Conservation (phyloP, 2,113 vertebrate genomes). For the Callaeas wilsoni region DNA sequence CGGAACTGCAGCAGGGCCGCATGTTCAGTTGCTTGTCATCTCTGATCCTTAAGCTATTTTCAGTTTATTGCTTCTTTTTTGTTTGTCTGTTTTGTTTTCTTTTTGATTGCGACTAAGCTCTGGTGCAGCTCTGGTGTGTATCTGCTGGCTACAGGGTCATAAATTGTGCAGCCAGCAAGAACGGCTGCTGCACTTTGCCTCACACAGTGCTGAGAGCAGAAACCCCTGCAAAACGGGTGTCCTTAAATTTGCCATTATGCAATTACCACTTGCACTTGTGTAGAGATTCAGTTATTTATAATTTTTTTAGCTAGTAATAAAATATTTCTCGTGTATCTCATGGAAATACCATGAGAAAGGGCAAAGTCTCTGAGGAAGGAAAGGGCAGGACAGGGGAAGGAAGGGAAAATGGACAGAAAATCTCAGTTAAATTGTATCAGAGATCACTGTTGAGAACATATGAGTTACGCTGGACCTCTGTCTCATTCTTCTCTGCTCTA, state of each 20-base stretch:
- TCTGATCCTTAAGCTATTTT: not conserved
- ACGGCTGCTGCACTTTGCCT: not conserved
- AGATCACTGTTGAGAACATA: not conserved
- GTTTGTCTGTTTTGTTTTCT: not conserved
- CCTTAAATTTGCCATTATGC: not conserved
- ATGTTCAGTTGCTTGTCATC: not conserved
- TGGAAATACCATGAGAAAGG: not conserved
- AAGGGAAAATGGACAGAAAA: not conserved
- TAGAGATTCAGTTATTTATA: not conserved
- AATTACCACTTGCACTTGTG: not conserved
- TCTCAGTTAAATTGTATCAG: not conserved
- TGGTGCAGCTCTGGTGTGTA: not conserved
- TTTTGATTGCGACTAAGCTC: not conserved
- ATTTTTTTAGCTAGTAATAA: not conserved
- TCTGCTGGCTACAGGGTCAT: not conserved
- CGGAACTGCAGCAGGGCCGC: not conserved
- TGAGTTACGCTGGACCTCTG: not conserved
- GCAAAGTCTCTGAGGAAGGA: conserved; percentile 3
- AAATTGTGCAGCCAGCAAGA: not conserved
- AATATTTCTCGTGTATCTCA: not conserved
- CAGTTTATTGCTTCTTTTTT: not conserved
- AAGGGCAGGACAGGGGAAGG: not conserved
- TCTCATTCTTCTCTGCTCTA: not conserved
- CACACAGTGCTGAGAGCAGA: not conserved
- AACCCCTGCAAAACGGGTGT: not conserved